Percentiles rank a stretch among this genome's conserved stretches.
Evolutionary conservation across 2,113 vertebrate genomes (phyloP).

Genomic region (Rousettus leschenaultii): DNA sequence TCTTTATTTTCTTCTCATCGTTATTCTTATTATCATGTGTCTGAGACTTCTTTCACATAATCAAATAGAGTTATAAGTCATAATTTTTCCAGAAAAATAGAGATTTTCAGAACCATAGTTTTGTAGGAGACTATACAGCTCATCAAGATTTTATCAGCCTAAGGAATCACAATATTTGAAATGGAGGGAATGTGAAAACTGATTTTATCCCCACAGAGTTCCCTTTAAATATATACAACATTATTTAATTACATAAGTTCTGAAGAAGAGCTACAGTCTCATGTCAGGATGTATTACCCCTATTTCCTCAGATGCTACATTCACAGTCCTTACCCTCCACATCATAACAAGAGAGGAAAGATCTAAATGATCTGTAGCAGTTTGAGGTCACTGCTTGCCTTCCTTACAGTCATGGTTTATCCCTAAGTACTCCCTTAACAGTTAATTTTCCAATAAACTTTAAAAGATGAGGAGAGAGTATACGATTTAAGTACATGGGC

Average conservation of each 20-base stretch:
- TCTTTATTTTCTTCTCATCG: not conserved
- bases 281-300: accelerated
- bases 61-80: not conserved
- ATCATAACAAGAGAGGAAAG: not conserved
- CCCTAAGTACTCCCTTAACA: not conserved
- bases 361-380: not conserved
- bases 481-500: not conserved
- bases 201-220: accelerated
- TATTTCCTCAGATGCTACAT: not conserved
- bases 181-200: not conserved
- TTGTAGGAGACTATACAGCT: not conserved
- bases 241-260: not conserved
- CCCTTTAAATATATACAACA: not conserved
- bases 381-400: not conserved
- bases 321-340: not conserved
- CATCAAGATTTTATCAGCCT: not conserved
- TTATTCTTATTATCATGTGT: not conserved
- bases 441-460: not conserved
- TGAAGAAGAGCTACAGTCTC: not conserved
- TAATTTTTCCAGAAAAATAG: not conserved
- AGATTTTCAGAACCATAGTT: not conserved
- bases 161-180: not conserved
- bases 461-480: not conserved
- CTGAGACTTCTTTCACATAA: not conserved
- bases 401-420: not conserved